These are phyloP conservation scores for Cantharis lateralis DNA, from an alignment of 2,888 invertebrate genomes.

Conservation along the genomic window DNA sequence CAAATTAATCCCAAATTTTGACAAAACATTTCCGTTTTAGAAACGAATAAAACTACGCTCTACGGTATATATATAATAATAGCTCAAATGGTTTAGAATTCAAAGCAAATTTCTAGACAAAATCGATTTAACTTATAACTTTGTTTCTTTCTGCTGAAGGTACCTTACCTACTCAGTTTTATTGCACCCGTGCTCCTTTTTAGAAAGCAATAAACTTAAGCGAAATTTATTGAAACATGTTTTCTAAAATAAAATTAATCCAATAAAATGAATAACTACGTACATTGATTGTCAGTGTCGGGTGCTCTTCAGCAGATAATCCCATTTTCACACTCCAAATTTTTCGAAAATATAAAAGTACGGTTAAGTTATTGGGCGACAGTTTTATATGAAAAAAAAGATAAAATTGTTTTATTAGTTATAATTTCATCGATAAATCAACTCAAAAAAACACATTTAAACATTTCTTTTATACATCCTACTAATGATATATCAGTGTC, in stretches of 20 bases:
- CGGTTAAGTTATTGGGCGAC: not conserved
- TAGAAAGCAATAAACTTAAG: slow-evolving; percentile 24
- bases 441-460: not conserved
- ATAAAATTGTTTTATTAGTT: not conserved
- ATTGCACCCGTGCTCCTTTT: slow-evolving; percentile 19
- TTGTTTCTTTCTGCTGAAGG: slow-evolving; percentile 11
- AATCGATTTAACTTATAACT: slow-evolving; percentile 18
- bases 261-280: not conserved
- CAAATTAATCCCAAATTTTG: slow-evolving; percentile 9
- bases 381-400: not conserved
- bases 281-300: not conserved
- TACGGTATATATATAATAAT: not conserved
- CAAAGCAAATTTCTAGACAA: slow-evolving; percentile 8
- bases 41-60: not conserved
- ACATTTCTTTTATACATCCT: not conserved
- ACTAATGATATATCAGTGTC: not conserved
- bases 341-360: not conserved
- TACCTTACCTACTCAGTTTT: slow-evolving; percentile 8
- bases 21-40: slow-evolving; percentile 5
- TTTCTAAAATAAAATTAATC: slow-evolving; percentile 1
- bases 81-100: slow-evolving; percentile 4
- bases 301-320: not conserved
- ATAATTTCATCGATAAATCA: not conserved
- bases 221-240: slow-evolving; percentile 22
- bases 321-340: too few species aligned